Evolutionary conservation across 2,888 invertebrate genomes (phyloP), one percentile per base, ranked within the genome.

Genomic region (Clivina fossor): DNA sequence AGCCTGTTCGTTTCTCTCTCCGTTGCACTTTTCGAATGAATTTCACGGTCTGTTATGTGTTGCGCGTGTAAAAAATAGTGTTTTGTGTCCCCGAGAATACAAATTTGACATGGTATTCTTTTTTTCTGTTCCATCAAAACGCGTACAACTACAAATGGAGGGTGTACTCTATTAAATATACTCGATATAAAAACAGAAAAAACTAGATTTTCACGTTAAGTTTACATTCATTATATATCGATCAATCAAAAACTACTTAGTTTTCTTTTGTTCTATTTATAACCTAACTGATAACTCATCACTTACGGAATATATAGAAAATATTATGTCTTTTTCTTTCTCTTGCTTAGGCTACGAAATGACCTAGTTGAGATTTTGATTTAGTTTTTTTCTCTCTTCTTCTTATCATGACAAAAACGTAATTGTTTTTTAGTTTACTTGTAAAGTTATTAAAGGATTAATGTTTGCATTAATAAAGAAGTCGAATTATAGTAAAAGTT

Each of bases 221-320:
- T 53, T 53, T 53, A 53, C 28, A 37, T 44, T 53, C 44, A 53
- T 53, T 53, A 53, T 44, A 44, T 53, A 44, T 53, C 53, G 18
- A 53, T 53, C 44, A 53, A 44, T 53, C 53, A 44, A 43, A 44
- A 44, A 44, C 22, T 53, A 53, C 28, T 44, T 44, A 44, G 20
- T 15, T 50, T 50, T 37, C 30, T 28, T 30, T 40, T 50, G 19
- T 4, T 38, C 18, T n/a, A 18, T 38, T 38, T 38, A 38, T 24
- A n/a, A n/a, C n/a, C n/a, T n/a, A n/a, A n/a, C n/a, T n/a, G n/a
- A n/a, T n/a, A n/a, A n/a, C n/a, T n/a, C n/a, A n/a, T n/a, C n/a
- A n/a, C n/a, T n/a, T n/a, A n/a, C n/a, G n/a, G n/a, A n/a, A n/a
- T n/a, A n/a, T 32, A 32, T 32, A n/a, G 4, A 4, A 7, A 32